Percentiles rank a stretch among this genome's conserved stretches.
Conservation (phyloP, 92 coral and sea anemone genomes). For the Zoanthus solanderi region DNA sequence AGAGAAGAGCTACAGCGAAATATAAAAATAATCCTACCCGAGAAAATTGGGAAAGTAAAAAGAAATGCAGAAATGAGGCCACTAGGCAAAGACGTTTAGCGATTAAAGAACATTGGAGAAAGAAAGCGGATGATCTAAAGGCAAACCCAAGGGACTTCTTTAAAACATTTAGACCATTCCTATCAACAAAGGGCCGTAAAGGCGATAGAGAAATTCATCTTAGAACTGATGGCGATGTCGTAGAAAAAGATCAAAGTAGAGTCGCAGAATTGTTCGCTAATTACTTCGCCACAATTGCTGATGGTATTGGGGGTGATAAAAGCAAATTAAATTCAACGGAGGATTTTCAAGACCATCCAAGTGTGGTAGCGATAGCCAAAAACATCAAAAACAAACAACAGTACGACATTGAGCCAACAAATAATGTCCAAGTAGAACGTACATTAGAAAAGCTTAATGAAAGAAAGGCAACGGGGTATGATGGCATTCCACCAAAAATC, state of each 20-base stretch:
- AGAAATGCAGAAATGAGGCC: slow-evolving; percentile 49
- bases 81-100: slow-evolving; percentile 52
- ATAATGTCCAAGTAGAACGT: neutral
- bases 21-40: slow-evolving; percentile 25
- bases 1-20: slow-evolving; percentile 26
- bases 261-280: slow-evolving; percentile 51
- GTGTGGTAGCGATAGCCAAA: neutral
- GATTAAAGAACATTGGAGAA: slow-evolving; percentile 53
- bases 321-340: slow-evolving; percentile 26
- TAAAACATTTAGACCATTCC: slow-evolving; percentile 57
- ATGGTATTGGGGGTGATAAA: slow-evolving; percentile 45
- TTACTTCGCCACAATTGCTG: slow-evolving; percentile 57
- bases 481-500: slow-evolving; percentile 4
- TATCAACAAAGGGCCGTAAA: slow-evolving; percentile 30
- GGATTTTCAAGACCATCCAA: slow-evolving; percentile 31
- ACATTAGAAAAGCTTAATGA: neutral
- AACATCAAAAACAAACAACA: neutral
- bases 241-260: slow-evolving; percentile 43
- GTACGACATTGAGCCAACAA: slow-evolving; percentile 14
- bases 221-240: slow-evolving; percentile 33
- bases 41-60: neutral
- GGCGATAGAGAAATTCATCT: slow-evolving; percentile 29
- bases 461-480: slow-evolving; percentile 8
- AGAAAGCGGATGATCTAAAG: slow-evolving; percentile 45
- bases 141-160: slow-evolving; percentile 57